These are phyloP conservation scores for Sebastes flavidus DNA, from an alignment of 2,797 vertebrate genomes.

Conservation along the genomic window DNA sequence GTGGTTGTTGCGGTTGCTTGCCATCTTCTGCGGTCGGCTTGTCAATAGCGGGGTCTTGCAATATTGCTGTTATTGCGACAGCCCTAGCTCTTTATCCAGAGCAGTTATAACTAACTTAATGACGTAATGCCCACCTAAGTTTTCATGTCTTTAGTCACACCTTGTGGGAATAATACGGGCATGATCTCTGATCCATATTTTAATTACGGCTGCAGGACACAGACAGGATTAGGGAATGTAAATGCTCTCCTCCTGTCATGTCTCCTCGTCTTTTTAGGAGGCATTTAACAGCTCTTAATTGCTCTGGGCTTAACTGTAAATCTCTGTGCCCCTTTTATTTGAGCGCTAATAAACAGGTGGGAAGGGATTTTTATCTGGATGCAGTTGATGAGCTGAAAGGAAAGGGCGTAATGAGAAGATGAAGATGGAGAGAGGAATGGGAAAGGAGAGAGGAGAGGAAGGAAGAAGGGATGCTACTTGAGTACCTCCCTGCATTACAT, in stretches of 20 bases:
- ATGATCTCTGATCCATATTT: constrained; percentile 59
- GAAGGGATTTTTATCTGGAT: constrained; percentile 41
- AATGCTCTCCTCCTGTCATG: constrained; percentile 43
- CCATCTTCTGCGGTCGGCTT: too few relatives aligned
- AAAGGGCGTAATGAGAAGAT: constrained; percentile 30
- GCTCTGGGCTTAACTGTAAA: constrained; percentile 45
- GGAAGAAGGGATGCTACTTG: constrained; percentile 46
- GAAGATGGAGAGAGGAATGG: constrained; percentile 10
- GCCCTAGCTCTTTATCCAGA: neutral
- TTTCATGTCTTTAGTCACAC: constrained; percentile 23
- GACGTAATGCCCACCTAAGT: constrained; percentile 35
- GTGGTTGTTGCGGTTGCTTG: too few relatives aligned
- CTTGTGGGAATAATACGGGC: neutral
- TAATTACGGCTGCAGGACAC: constrained; percentile 68
- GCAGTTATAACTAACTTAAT: constrained; percentile 9
- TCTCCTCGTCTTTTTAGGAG: constrained; percentile 41
- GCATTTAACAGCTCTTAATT: constrained; percentile 46
- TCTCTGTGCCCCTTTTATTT: constrained; percentile 24
- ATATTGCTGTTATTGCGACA: too few relatives aligned
- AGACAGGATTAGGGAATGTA: constrained; percentile 54
- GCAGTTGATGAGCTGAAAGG: constrained; percentile 35
- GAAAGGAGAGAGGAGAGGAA: constrained; percentile 30
- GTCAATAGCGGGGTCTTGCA: too few relatives aligned
- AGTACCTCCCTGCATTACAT: constrained; percentile 79
- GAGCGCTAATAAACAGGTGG: constrained; percentile 58